Evolutionary conservation across 2,888 invertebrate genomes (phyloP).

Genomic region (Drosophila cyrtoloma): DNA sequence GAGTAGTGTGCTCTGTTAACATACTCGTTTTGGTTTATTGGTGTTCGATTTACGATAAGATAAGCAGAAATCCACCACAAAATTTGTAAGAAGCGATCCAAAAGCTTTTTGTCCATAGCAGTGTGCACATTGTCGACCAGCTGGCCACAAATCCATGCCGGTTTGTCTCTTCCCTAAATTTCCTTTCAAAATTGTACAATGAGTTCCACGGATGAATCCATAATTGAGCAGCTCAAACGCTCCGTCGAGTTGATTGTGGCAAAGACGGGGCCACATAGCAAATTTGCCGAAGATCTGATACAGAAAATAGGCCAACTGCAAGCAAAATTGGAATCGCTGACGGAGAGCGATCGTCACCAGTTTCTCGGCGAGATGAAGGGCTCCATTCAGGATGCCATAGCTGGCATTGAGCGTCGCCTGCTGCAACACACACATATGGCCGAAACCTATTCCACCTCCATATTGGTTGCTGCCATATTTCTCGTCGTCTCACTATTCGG

Average conservation of each 20-base stretch:
- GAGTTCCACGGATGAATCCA: slow-evolving; percentile 56
- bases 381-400: slow-evolving; percentile 74
- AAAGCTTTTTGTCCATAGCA: slow-evolving; percentile 30
- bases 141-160: slow-evolving; percentile 25
- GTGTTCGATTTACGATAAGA: slow-evolving; percentile 78
- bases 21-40: slow-evolving; percentile 54
- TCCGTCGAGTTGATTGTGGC: slow-evolving; percentile 74
- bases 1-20: slow-evolving; percentile 46
- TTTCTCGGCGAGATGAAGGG: slow-evolving; percentile 80
- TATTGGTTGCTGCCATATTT: slow-evolving; percentile 72
- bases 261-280: slow-evolving; percentile 73
- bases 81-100: slow-evolving; percentile 25
- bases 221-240: slow-evolving; percentile 74
- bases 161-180: slow-evolving; percentile 6
- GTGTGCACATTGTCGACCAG: slow-evolving; percentile 20
- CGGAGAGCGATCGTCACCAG: slow-evolving; percentile 67
- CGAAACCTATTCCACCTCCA: slow-evolving; percentile 76
- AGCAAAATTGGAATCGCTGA: slow-evolving; percentile 70
- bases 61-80: slow-evolving; percentile 68
- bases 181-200: slow-evolving; percentile 31
- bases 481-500: slow-evolving; percentile 77
- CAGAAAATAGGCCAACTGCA: slow-evolving; percentile 71
- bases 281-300: slow-evolving; percentile 71
- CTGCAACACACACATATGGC: slow-evolving; percentile 69
- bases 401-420: slow-evolving; percentile 72